Conservation (phyloP, 2,113 vertebrate species). For the Hipposideros armiger region DNA sequence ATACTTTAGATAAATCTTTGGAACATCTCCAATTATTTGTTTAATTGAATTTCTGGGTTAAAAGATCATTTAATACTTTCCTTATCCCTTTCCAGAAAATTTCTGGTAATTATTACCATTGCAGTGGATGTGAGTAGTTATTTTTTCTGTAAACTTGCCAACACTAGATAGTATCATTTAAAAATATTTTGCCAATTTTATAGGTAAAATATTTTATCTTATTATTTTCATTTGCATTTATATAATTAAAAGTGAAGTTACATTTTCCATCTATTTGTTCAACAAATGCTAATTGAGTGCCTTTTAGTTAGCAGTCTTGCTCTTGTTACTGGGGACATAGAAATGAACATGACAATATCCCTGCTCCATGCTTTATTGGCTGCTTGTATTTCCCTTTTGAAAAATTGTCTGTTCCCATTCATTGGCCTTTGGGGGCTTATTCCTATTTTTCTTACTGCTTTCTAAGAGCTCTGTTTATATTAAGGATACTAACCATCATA, state of each 20-base stretch:
- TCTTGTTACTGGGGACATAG: neutral
- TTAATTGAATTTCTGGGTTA: slow-evolving; percentile 19
- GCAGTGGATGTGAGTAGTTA: neutral
- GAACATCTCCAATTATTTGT: neutral
- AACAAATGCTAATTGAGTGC: neutral
- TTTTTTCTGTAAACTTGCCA: neutral
- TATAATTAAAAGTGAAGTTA: neutral
- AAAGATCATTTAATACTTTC: neutral
- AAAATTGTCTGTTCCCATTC: neutral
- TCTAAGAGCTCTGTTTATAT: neutral
- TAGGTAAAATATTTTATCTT: neutral
- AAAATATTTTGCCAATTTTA: neutral
- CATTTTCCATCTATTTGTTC: neutral
- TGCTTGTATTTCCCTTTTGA: neutral
- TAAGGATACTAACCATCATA: neutral
- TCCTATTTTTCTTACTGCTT: neutral
- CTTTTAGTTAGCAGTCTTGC: neutral
- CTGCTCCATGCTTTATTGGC: neutral
- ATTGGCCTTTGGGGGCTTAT: neutral
- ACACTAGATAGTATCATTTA: neutral
- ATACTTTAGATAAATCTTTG: neutral
- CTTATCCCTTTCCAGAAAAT: neutral
- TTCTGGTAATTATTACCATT: neutral
- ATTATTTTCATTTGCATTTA: neutral
- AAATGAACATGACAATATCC: neutral